Evolutionary conservation across 1,140 invertebrate species (phyloP).

Genomic region (Lasaia peninsularis): DNA sequence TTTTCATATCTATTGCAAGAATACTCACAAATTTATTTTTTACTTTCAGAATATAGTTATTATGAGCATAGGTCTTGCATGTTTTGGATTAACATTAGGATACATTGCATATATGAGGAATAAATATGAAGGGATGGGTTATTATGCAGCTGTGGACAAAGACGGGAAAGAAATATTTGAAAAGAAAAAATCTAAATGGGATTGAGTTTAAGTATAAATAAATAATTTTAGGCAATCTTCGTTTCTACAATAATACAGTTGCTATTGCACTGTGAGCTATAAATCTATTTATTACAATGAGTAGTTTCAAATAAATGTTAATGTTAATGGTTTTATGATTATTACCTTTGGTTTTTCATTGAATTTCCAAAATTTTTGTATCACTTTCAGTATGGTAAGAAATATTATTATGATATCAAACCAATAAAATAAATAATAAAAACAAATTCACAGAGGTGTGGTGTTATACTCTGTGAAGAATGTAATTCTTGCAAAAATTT

Average conservation of each 20-base stretch:
- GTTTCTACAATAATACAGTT: not conserved
- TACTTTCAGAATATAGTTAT: constrained; percentile 87
- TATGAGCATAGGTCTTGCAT: constrained; percentile 85
- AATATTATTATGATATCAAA: no score
- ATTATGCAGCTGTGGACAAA: constrained; percentile 85
- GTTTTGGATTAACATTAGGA: constrained; percentile 83
- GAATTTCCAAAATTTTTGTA: no score
- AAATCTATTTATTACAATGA: no score
- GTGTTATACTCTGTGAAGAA: no score
- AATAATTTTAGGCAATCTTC: not conserved
- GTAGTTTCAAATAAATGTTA: no score
- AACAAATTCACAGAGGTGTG: no score
- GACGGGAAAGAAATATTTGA: constrained; percentile 85
- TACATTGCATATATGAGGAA: constrained; percentile 89
- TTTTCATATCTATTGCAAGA: not conserved
- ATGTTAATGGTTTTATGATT: no score
- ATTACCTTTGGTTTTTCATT: no score
- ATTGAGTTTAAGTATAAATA: constrained; percentile 42
- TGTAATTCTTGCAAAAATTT: no score
- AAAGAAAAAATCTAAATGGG: constrained; percentile 89
- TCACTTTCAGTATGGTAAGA: no score
- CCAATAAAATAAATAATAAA: no score
- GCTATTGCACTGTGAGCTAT: no score
- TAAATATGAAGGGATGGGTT: constrained; percentile 86
- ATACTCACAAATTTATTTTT: constrained; percentile 21